A percentile compares a stretch with the other conserved stretches of the same genome.
Evolutionary conservation across 2,113 vertebrate genomes (phyloP).

Genomic region (Nanger granti): DNA sequence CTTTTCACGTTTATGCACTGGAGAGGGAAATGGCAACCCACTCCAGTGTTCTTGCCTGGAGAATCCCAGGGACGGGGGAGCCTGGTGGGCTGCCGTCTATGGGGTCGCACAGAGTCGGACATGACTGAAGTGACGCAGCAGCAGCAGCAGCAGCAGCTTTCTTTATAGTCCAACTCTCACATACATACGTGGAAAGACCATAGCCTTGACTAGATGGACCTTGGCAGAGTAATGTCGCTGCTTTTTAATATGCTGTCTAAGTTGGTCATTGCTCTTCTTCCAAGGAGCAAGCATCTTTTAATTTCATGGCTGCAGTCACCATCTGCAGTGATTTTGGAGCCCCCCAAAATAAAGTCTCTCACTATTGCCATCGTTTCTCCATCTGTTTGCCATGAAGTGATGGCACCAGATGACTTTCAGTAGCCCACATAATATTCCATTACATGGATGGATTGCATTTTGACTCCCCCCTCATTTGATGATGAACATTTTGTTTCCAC

Average conservation of each 20-base stretch:
- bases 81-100: too few species aligned
- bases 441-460: not conserved
- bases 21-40: too few species aligned
- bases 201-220: not conserved
- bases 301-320: not conserved
- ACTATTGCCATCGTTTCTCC: not conserved
- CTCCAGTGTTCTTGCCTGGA: too few species aligned
- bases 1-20: too few species aligned
- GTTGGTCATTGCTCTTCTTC: not conserved
- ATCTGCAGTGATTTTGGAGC: not conserved
- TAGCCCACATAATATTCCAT: not conserved
- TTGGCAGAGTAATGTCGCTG: not conserved
- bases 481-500: not conserved
- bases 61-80: too few species aligned
- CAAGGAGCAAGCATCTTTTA: not conserved
- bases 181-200: not conserved
- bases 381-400: not conserved
- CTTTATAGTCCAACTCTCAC: not conserved
- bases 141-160: not conserved
- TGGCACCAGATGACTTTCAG: not conserved
- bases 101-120: too few species aligned
- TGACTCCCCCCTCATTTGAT: not conserved
- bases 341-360: not conserved
- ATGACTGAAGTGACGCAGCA: too few species aligned
- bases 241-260: not conserved